Evolutionary conservation across 1,140 invertebrate species (phyloP).

Genomic region (Plodia interpunctella): DNA sequence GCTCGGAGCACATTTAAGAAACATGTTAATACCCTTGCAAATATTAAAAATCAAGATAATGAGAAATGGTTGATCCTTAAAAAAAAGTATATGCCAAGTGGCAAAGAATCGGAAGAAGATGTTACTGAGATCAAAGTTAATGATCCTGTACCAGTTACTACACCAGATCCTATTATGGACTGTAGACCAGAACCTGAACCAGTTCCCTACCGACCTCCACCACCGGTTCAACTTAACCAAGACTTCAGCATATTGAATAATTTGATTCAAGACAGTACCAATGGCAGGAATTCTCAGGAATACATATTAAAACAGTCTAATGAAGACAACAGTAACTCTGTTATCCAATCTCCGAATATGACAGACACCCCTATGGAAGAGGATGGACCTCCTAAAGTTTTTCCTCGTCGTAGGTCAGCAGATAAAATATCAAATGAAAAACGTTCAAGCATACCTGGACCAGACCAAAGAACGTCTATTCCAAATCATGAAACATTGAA

Average conservation of each 20-base stretch:
- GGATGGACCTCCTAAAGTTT: slow-evolving; percentile 57
- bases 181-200: slow-evolving; percentile 63
- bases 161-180: slow-evolving; percentile 18
- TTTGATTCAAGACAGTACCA: slow-evolving; percentile 43
- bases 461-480: slow-evolving; percentile 31
- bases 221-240: slow-evolving; percentile 75
- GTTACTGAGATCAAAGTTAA: slow-evolving; percentile 36
- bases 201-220: slow-evolving; percentile 81
- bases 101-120: slow-evolving; percentile 44
- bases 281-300: slow-evolving; percentile 4
- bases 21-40: slow-evolving; percentile 92
- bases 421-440: slow-evolving; percentile 46
- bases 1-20: slow-evolving; percentile 92
- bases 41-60: slow-evolving; percentile 87
- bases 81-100: slow-evolving; percentile 79
- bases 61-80: slow-evolving; percentile 91
- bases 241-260: slow-evolving; percentile 56
- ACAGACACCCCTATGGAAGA: slow-evolving; percentile 18
- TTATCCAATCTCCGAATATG: slow-evolving; percentile 13
- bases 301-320: neutral
- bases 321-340: neutral
- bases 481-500: slow-evolving; percentile 31
- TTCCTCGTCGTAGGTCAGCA: slow-evolving; percentile 50
- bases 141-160: slow-evolving; percentile 15
- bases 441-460: slow-evolving; percentile 33